Evolutionary conservation across 2,113 vertebrate species (phyloP), one percentile per base, ranked within the genome.

Genomic region (Passer domesticus): DNA sequence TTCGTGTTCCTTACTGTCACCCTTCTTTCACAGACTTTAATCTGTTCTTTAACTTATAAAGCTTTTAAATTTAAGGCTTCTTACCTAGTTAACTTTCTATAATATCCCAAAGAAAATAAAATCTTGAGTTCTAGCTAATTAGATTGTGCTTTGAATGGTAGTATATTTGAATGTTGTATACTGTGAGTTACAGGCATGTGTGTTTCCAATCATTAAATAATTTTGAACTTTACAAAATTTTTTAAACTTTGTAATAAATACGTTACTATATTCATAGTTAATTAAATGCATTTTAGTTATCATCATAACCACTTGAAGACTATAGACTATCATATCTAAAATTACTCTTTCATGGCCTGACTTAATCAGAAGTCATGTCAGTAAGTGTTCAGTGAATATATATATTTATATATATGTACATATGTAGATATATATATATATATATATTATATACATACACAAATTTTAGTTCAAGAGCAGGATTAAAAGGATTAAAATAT

Each of bases 241-340:
- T 69, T 87, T 85, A 37, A 50, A 33, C 7, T 52, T 66, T 19
- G 1, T 56, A 41, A 60, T 55, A 78, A 60, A 70, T n/a, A 11
- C 2, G 41, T 47, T 92, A 75, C 44, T 77, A 84, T 17, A 73
- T 49, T 74, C 27, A 39, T 77, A 64, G 13, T 60, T 86, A 89
- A 88, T 89, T 20, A 94, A 90, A 67, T 56, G 23, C 7, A 17
- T 60, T 74, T 52, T n/a, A 47, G 14, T 74, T 94, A 76, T 91
- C 73, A 43, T 43, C 49, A 74, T 33, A 84, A 74, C 7, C 41
- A 31, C 80, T 43, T 87, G 43, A 83, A 94, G 74, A 74, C 74
- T 69, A 70, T 46, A 83, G 77, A 69, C 77, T 78, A 80, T 69
- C 27, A 20, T 41, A 9, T 30, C 44, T 72, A 55, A 90, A 92